These are phyloP conservation scores for Apodemia hepburni DNA, from an alignment of 2,888 invertebrate genomes.

Conservation along the genomic window DNA sequence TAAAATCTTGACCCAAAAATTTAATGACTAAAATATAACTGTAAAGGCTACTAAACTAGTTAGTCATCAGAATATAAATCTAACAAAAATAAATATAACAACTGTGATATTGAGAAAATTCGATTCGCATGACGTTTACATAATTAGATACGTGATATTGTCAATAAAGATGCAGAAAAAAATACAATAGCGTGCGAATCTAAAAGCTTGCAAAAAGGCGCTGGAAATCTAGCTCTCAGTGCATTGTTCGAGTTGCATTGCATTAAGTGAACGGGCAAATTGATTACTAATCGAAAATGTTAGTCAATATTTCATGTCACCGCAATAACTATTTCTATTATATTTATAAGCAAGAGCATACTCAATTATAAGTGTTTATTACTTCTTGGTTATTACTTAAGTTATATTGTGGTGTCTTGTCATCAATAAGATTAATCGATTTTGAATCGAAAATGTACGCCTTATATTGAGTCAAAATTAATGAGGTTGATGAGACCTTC, in stretches of 20 bases:
- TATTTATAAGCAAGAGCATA: constrained; percentile 8
- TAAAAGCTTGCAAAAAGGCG: constrained; percentile 50
- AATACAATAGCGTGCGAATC: constrained; percentile 60
- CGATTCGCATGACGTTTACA: constrained; percentile 19
- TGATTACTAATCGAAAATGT: constrained; percentile 17
- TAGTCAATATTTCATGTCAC: constrained; percentile 19
- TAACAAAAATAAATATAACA: not conserved
- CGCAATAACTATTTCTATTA: constrained; percentile 9
- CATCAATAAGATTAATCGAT: constrained; percentile 8
- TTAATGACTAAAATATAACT: too few species aligned
- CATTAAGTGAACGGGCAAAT: constrained; percentile 19
- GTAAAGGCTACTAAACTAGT: too few species aligned
- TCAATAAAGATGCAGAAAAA: constrained; percentile 32
- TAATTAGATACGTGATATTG: constrained; percentile 22
- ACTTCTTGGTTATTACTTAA: not conserved
- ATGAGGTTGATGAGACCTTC: not conserved
- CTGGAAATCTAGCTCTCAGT: constrained; percentile 38
- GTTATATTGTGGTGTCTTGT: not conserved
- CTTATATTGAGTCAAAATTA: not conserved
- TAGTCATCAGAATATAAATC: not conserved
- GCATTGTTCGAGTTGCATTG: constrained; percentile 37
- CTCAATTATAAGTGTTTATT: constrained; percentile 6
- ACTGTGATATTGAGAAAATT: constrained; percentile 12
- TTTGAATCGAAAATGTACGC: not conserved
- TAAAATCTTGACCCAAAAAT: too few species aligned